A percentile compares a stretch with the other conserved stretches of the same genome.
Evolutionary conservation across 2,797 vertebrate genomes (phyloP).

Genomic region (Phataginus tricuspis): DNA sequence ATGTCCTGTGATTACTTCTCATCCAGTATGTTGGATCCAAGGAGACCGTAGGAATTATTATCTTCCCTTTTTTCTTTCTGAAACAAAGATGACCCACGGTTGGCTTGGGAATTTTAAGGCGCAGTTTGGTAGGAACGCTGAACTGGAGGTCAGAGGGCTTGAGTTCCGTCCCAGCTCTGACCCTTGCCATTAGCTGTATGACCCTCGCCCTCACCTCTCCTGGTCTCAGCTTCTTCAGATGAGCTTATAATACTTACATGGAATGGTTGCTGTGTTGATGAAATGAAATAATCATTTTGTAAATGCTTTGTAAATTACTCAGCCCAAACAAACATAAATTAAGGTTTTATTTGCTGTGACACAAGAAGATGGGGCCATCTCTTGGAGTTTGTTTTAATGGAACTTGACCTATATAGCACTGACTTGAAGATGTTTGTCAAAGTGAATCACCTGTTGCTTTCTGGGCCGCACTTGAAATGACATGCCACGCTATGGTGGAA

Average conservation of each 20-base stretch:
- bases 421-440: constrained; percentile 58
- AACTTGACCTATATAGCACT: constrained; percentile 63
- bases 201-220: background rate
- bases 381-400: constrained; percentile 59
- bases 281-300: background rate
- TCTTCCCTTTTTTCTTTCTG: background rate
- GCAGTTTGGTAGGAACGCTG: background rate
- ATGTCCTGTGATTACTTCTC: constrained; percentile 18
- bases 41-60: constrained; percentile 33
- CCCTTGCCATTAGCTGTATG: background rate
- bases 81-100: constrained; percentile 9
- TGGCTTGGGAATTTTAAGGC: constrained; percentile 33
- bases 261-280: constrained; percentile 35
- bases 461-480: constrained; percentile 58
- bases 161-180: background rate
- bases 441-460: constrained; percentile 66
- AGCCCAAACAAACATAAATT: constrained; percentile 44
- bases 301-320: constrained; percentile 57
- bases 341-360: constrained; percentile 64
- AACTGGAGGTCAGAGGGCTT: background rate
- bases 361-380: constrained; percentile 30
- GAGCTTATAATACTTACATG: background rate
- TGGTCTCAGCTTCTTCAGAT: background rate
- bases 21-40: background rate
- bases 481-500: constrained; percentile 25